Base-by-base conservation (phyloP, 1,140 invertebrate genomes). In the Papilio polytes region DNA sequence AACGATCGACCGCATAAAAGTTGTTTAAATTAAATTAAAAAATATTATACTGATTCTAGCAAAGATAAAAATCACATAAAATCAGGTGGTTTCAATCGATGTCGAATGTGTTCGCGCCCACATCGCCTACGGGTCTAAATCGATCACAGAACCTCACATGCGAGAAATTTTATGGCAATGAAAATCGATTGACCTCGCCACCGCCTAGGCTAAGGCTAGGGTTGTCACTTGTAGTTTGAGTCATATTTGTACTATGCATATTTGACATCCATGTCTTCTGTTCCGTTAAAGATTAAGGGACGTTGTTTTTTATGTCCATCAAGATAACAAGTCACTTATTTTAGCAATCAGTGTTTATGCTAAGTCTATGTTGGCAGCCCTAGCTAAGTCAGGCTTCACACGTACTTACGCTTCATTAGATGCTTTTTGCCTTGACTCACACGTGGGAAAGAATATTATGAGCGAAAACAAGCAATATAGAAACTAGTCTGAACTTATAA, bases 131-230 rank as follows among this genome's bases (percentile, higher is more conserved):
- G 72, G 56, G 31, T 56, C 80, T 83, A 84, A 82, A 83, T 81
- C 76, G 81, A 84, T 85, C 85, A 83, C 84, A 72, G 70, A 77
- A 88, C 80, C 86, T 85, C 83, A 89, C 87, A 83, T 81, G 83
- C 87, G 86, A 85, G 86, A 89, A 89, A 88, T 89, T 90, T 87
- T 86, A 87, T 89, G 83, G 81, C 87, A 86, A 41, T 85, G 83
- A 72, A 86, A 87, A 89, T 80, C 81, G 84, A 88, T 91, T 85
- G 84, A 87, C 82, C 84, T 87, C 88, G 85, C 84, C 83, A 84
- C 82, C 81, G 81, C 80, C 82, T 82, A 84, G 44, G 63, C 26
- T 31, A 15, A 51, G 44, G 20, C 46, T 51, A 26, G 22, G 20
- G 36, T 13, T 73, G 36, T 73, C 36, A 44, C 15, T 15, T 31